Evolutionary conservation across 2,888 invertebrate species (phyloP).

Genomic region (Steinernema scapterisci): DNA sequence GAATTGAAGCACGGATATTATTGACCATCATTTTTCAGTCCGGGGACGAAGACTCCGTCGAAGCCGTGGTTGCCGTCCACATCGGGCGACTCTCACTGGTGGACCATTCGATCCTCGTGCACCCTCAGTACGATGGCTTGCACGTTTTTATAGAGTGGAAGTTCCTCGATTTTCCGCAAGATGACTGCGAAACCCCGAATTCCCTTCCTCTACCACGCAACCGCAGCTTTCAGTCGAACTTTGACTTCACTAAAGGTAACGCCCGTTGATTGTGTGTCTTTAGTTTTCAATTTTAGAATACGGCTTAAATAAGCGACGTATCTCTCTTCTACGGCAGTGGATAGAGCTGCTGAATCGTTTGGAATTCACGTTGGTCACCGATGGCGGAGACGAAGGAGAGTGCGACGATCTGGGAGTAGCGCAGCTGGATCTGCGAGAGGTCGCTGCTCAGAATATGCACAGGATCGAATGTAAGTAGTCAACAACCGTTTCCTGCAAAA

Average conservation of each 20-base stretch:
- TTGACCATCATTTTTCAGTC: not conserved
- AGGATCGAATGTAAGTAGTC: slow-evolving; percentile 47
- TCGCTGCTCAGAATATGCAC: slow-evolving; percentile 43
- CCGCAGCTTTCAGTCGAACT: slow-evolving; percentile 33
- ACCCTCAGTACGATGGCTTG: slow-evolving; percentile 42
- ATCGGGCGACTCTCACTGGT: slow-evolving; percentile 45
- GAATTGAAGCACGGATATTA: not conserved
- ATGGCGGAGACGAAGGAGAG: slow-evolving; percentile 44
- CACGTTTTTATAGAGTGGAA: slow-evolving; percentile 51
- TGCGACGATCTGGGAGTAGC: slow-evolving; percentile 59
- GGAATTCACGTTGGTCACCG: slow-evolving; percentile 53
- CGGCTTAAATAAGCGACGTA: slow-evolving; percentile 47
- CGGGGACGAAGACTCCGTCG: not conserved
- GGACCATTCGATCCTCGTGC: slow-evolving; percentile 48
- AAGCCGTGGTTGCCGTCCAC: slow-evolving; percentile 38
- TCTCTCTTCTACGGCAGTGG: slow-evolving; percentile 61
- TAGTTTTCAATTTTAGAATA: slow-evolving; percentile 57
- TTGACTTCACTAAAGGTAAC: slow-evolving; percentile 42
- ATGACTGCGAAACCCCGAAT: slow-evolving; percentile 43
- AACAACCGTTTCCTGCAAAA: not conserved
- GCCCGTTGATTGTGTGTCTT: not conserved
- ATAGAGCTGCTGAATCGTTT: slow-evolving; percentile 50
- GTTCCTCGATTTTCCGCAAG: slow-evolving; percentile 48
- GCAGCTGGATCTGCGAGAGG: slow-evolving; percentile 45
- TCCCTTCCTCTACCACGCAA: slow-evolving; percentile 41